Conservation (phyloP, 2,888 invertebrate species). For the Willowsia nigromaculata region DNA sequence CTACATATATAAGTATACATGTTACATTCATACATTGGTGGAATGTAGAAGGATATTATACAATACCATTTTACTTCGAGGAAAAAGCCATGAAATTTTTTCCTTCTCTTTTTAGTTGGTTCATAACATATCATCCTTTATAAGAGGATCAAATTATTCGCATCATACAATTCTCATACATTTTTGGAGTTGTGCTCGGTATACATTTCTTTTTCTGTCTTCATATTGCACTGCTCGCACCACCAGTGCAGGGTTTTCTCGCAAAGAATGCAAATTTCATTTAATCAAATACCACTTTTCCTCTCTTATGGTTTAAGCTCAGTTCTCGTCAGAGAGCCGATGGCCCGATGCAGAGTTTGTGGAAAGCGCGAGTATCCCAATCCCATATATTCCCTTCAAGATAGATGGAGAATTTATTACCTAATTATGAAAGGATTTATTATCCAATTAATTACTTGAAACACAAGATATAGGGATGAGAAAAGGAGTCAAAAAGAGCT, state of each 20-base stretch:
- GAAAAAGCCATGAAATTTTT: neutral
- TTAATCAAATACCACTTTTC: conserved; percentile 43
- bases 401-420: conserved; percentile 60
- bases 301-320: neutral
- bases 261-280: conserved; percentile 65
- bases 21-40: too few species aligned
- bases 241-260: neutral
- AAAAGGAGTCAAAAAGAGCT: neutral
- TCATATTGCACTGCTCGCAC: neutral
- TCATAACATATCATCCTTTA: neutral
- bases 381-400: conserved; percentile 15
- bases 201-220: neutral
- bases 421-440: conserved; percentile 71
- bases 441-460: conserved; percentile 68
- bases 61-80: neutral
- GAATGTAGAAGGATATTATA: neutral
- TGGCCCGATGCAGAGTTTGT: neutral
- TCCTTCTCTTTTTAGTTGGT: neutral
- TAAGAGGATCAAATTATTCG: conserved; percentile 20
- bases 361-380: neutral
- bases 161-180: neutral
- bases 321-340: neutral
- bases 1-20: conserved; percentile 21
- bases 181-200: neutral
- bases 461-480: conserved; percentile 24